These are phyloP conservation scores for Urechis unicinctus DNA, from an alignment of 2,888 invertebrate species.

Conservation along the genomic window DNA sequence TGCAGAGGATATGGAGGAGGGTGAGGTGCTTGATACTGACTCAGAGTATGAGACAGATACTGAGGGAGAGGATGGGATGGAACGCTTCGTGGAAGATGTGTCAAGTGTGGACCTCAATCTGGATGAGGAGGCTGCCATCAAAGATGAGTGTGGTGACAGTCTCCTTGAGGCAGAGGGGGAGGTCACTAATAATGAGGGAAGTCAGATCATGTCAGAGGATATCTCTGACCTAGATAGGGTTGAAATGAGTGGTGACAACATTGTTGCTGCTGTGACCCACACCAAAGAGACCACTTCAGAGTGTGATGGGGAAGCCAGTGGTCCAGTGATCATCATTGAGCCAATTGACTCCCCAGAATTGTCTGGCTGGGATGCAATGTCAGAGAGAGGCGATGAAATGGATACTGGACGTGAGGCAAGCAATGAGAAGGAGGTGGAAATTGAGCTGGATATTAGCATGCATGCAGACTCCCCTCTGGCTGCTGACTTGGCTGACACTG, in stretches of 20 bases:
- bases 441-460: not conserved
- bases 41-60: slow-evolving; percentile 1
- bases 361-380: too few relatives aligned
- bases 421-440: slow-evolving; percentile 4
- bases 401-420: slow-evolving; percentile 9
- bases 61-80: not conserved
- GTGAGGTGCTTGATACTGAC: not conserved
- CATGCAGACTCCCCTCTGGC: not conserved
- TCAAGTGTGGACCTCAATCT: not conserved
- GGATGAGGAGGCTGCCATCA: not conserved
- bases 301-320: too few relatives aligned
- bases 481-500: not conserved
- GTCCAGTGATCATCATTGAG: too few relatives aligned
- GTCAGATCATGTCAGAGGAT: not conserved
- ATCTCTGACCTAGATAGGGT: too few relatives aligned
- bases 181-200: slow-evolving; percentile 7
- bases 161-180: slow-evolving; percentile 2
- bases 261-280: too few relatives aligned
- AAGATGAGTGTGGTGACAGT: not conserved
- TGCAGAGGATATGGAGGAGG: not conserved
- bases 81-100: not conserved
- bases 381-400: too few relatives aligned
- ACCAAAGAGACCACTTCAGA: too few relatives aligned
- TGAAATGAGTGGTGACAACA: too few relatives aligned
- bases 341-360: too few relatives aligned